Evolutionary conservation across 2,797 vertebrate species (phyloP).

Genomic region (Poecilia picta): DNA sequence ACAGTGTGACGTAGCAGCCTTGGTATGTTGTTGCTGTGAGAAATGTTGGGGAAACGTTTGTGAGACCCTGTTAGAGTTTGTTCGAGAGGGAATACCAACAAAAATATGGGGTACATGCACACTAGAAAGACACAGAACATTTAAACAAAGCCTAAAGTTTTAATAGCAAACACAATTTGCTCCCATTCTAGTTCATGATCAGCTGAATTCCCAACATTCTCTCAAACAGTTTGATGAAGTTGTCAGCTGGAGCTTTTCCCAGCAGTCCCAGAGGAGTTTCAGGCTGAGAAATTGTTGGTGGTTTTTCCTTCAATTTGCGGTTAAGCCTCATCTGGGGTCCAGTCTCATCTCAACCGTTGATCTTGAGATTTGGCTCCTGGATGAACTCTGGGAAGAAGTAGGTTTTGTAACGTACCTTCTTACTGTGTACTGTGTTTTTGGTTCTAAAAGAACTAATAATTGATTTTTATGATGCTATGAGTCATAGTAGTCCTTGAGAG

Average conservation of each 20-base stretch:
- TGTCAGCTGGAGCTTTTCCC: neutral
- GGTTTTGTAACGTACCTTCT: neutral
- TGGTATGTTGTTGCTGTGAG: conserved; percentile 64
- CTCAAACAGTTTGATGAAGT: neutral
- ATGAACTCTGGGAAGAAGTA: neutral
- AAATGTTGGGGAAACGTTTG: conserved; percentile 26
- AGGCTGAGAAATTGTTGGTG: neutral
- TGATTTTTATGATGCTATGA: neutral
- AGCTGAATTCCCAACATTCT: neutral
- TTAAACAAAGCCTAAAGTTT: neutral
- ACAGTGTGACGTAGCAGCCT: conserved; percentile 47
- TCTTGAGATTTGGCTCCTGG: neutral
- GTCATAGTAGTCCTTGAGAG: neutral
- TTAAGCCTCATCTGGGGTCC: neutral
- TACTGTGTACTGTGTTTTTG: neutral
- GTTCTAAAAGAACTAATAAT: neutral
- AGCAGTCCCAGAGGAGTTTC: neutral
- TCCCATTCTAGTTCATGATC: neutral
- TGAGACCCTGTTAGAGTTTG: neutral
- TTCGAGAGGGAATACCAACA: neutral
- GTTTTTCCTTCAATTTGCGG: conserved; percentile 5
- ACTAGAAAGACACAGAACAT: neutral
- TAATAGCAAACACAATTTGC: neutral
- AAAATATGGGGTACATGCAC: neutral
- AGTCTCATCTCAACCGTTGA: neutral